Conservation (phyloP, 1,140 invertebrate species). For the Eupeodes corollae region DNA sequence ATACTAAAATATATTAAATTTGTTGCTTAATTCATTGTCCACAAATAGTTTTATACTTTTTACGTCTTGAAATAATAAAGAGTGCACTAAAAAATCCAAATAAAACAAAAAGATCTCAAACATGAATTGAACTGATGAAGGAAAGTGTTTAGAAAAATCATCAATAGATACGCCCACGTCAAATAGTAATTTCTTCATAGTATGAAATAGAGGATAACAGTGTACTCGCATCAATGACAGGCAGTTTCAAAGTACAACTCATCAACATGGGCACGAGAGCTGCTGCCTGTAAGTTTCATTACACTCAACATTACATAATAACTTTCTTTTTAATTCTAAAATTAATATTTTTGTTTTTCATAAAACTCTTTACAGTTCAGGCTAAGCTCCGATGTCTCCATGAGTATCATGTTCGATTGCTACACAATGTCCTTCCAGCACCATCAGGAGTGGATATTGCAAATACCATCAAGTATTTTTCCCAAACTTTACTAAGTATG, state of each 20-base stretch:
- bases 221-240: slow-evolving; percentile 24
- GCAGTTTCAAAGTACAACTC: slow-evolving; percentile 48
- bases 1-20: too few relatives aligned
- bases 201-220: too few relatives aligned
- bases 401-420: slow-evolving; percentile 86
- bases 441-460: slow-evolving; percentile 92
- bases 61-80: too few relatives aligned
- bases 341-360: neutral
- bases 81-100: too few relatives aligned
- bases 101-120: too few relatives aligned
- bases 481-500: slow-evolving; percentile 90
- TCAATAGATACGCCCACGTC: too few relatives aligned
- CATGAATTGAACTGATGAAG: too few relatives aligned
- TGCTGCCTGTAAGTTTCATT: slow-evolving; percentile 53
- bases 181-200: too few relatives aligned
- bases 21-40: too few relatives aligned
- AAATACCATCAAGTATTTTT: slow-evolving; percentile 96
- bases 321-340: neutral
- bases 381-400: slow-evolving; percentile 93
- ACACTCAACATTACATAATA: slow-evolving; percentile 1
- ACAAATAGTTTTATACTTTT: too few relatives aligned
- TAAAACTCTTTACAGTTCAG: slow-evolving; percentile 60
- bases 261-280: slow-evolving; percentile 62
- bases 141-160: too few relatives aligned
- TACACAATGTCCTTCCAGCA: slow-evolving; percentile 80